phyloP scores from a whole-genome alignment of 2,888 invertebrate species.

The Linnaemya tessellans region DNA sequence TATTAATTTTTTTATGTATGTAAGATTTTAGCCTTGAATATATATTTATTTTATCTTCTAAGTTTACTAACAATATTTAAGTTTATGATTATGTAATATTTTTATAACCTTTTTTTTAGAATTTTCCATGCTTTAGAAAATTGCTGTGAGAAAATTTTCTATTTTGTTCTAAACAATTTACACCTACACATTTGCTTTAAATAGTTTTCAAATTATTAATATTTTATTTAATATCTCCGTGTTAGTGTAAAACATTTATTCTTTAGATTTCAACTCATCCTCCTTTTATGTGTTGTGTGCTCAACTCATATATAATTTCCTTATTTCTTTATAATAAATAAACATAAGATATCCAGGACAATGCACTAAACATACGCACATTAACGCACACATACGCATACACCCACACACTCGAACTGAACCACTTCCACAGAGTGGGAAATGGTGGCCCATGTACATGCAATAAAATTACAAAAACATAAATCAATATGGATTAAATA shows the following conservation, averaged over 20 bases:
- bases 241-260: conserved; percentile 8
- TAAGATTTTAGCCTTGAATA: not conserved
- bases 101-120: conserved; percentile 19
- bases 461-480: conserved; percentile 25
- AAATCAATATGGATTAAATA: conserved; percentile 52
- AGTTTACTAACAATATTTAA: conserved; percentile 32
- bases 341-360: conserved; percentile 19
- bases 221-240: no score
- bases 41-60: conserved; percentile 1
- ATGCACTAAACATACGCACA: not conserved
- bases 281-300: not conserved
- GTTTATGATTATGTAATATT: conserved; percentile 58
- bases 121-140: conserved; percentile 1
- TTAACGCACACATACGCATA: not conserved
- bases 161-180: not conserved
- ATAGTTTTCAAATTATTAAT: no score
- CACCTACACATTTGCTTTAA: not conserved
- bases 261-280: no score
- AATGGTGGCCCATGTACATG: conserved; percentile 7
- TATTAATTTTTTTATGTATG: not conserved
- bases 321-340: conserved; percentile 41
- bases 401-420: not conserved
- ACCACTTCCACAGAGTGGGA: no score
- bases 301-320: conserved; percentile 47
- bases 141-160: conserved; percentile 8